Evolutionary conservation across 2,113 vertebrate species (phyloP).

Genomic region (Pseudorasbora parva): DNA sequence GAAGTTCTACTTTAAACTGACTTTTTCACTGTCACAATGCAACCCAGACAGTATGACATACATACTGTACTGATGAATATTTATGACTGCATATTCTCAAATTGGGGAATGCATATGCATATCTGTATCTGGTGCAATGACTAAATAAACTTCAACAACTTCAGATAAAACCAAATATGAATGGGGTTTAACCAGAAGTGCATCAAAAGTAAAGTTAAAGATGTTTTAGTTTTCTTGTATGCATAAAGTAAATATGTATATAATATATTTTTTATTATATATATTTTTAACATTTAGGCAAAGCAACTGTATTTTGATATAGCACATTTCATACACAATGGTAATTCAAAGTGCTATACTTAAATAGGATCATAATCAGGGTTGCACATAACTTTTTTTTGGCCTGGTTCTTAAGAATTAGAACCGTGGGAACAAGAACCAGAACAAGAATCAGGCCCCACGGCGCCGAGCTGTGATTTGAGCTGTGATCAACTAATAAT

Average conservation of each 20-base stretch:
- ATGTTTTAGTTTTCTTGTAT: not conserved
- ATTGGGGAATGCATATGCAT: not conserved
- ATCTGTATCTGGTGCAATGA: not conserved
- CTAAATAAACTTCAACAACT: not conserved
- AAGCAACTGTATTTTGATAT: not conserved
- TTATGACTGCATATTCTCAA: not conserved
- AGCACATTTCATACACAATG: not conserved
- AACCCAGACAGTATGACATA: conserved; percentile 11
- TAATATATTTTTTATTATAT: not conserved
- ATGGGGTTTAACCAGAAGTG: not conserved
- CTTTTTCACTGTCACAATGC: not conserved
- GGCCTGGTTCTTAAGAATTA: no score
- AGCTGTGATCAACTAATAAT: no score
- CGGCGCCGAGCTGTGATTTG: no score
- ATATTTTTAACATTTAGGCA: not conserved
- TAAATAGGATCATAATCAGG: not conserved
- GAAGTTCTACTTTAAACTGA: not conserved
- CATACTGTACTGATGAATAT: not conserved
- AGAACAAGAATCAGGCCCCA: no score
- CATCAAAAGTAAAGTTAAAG: not conserved
- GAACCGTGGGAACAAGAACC: no score
- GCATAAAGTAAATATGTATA: not conserved
- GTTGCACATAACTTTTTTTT: no score
- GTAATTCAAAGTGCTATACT: not conserved
- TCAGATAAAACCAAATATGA: not conserved